Conservation (phyloP, 2,888 invertebrate species). For the Abrostola tripartita region DNA sequence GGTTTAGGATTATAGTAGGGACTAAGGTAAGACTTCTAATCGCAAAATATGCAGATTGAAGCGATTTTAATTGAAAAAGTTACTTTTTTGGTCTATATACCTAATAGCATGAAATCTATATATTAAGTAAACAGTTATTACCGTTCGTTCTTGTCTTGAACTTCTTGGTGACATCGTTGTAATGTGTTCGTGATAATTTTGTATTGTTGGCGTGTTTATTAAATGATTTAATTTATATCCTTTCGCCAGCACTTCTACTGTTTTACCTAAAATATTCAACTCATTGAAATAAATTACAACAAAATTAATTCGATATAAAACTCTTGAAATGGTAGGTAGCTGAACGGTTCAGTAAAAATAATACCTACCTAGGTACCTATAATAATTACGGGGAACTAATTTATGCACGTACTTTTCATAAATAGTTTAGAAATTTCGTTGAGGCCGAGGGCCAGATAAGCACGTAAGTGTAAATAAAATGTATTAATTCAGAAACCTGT, state of each 20-base stretch:
- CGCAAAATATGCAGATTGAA: not conserved
- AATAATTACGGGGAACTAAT: too few relatives aligned
- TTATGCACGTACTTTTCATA: too few relatives aligned
- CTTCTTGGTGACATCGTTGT: slow-evolving; percentile 61
- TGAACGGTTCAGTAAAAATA: too few relatives aligned
- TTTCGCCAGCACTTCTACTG: slow-evolving; percentile 78
- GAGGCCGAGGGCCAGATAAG: too few relatives aligned
- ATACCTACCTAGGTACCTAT: too few relatives aligned
- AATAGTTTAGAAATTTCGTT: too few relatives aligned
- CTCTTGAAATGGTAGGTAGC: not conserved
- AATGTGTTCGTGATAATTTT: slow-evolving; percentile 49
- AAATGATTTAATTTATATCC: slow-evolving; percentile 78
- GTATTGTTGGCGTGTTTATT: slow-evolving; percentile 57
- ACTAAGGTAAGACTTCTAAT: too few relatives aligned
- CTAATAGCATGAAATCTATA: too few relatives aligned
- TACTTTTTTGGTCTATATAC: too few relatives aligned
- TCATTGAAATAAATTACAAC: not conserved
- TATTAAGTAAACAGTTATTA: too few relatives aligned
- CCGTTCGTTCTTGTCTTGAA: slow-evolving; percentile 61
- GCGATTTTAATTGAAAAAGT: slow-evolving; percentile 2
- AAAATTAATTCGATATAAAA: not conserved
- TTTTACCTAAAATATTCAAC: slow-evolving; percentile 72
- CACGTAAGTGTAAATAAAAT: not conserved
- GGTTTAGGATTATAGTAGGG: too few relatives aligned
- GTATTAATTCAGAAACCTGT: slow-evolving; percentile 68